These are phyloP conservation scores for Vespertilio murinus DNA, from an alignment of 2,797 vertebrate species.

Conservation along the genomic window DNA sequence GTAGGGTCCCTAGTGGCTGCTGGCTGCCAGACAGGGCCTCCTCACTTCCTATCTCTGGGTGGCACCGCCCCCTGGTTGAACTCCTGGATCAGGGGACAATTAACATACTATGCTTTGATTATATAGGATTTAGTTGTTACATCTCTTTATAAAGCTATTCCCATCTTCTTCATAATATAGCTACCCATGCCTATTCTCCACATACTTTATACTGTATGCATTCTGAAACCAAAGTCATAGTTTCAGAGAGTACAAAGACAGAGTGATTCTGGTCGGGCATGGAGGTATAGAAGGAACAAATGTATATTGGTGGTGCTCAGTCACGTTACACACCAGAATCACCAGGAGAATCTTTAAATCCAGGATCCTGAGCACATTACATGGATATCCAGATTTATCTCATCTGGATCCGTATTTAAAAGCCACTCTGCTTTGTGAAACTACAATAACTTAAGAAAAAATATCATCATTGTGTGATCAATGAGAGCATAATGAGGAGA, in stretches of 20 bases:
- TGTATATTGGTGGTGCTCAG: not conserved
- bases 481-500: not conserved
- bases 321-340: not conserved
- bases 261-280: not conserved
- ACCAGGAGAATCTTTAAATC: not conserved
- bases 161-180: too few relatives aligned
- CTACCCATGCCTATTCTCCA: fast-evolving
- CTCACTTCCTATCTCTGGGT: too few relatives aligned
- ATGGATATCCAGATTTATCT: not conserved
- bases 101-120: too few relatives aligned
- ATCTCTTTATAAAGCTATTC: not conserved
- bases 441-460: not conserved
- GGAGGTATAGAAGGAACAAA: not conserved
- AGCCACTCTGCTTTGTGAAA: not conserved
- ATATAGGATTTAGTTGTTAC: not conserved
- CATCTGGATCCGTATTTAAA: not conserved
- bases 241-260: not conserved
- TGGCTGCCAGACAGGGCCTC: too few relatives aligned
- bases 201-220: not conserved
- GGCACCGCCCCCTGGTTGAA: too few relatives aligned
- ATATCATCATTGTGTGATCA: not conserved
- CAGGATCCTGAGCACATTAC: not conserved
- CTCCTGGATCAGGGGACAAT: too few relatives aligned
- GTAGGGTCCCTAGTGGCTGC: too few relatives aligned
- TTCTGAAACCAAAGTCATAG: not conserved